Percentiles rank a stretch among this genome's conserved stretches.
Evolutionary conservation across 2,888 invertebrate species (phyloP).

Genomic region (Drosophila neonasuta): DNA sequence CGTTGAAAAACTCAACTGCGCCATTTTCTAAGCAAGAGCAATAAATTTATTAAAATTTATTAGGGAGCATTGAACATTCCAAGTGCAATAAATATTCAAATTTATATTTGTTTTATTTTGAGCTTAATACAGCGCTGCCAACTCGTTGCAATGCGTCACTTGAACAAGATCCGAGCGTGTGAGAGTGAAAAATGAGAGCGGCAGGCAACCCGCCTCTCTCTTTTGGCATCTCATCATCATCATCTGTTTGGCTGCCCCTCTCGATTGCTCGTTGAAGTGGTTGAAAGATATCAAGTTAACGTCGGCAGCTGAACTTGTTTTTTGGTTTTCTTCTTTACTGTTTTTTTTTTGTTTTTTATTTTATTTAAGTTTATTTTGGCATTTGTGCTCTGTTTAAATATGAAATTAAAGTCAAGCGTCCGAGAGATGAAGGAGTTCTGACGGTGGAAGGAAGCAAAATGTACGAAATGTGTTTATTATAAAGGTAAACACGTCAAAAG

Average conservation of each 20-base stretch:
- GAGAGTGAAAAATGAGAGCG: not conserved
- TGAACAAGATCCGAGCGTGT: conserved; percentile 10
- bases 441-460: conserved; percentile 52
- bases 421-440: conserved; percentile 32
- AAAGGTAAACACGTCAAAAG: conserved; percentile 68
- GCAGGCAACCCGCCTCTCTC: not conserved
- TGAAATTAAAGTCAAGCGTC: conserved; percentile 45
- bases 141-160: conserved; percentile 22
- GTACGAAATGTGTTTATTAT: conserved; percentile 71
- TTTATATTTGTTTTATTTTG: conserved; percentile 10
- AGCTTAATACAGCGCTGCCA: conserved; percentile 17
- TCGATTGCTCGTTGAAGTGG: conserved; percentile 9
- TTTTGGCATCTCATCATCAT: not conserved
- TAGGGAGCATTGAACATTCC: conserved; percentile 13
- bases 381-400: conserved; percentile 69
- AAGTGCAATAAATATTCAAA: conserved; percentile 15
- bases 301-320: conserved; percentile 67
- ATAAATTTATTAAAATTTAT: conserved; percentile 24
- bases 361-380: conserved; percentile 33
- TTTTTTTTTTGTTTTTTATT: conserved; percentile 8
- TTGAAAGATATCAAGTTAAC: conserved; percentile 45
- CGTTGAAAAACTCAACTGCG: conserved; percentile 20
- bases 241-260: not conserved
- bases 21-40: conserved; percentile 5
- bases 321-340: conserved; percentile 4